A percentile compares a stretch with the other conserved stretches of the same genome.
Evolutionary conservation across 2,113 vertebrate species (phyloP).

Genomic region (Gorilla gorilla): DNA sequence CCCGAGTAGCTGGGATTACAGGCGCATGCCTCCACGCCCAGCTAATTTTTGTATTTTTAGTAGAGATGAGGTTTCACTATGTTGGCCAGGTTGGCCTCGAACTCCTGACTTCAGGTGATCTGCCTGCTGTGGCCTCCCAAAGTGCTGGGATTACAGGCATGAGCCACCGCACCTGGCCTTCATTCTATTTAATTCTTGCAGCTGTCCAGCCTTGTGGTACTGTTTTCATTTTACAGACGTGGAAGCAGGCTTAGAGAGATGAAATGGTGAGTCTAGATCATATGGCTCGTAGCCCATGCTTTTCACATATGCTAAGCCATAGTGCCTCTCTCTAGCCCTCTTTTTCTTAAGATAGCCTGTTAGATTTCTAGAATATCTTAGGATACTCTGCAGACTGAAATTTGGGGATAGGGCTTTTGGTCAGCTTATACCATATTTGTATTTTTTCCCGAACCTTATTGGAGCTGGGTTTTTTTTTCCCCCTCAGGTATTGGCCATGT

Average conservation of each 20-base stretch:
- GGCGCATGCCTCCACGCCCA: too few species aligned
- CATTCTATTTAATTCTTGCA: background rate
- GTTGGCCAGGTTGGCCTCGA: too few species aligned
- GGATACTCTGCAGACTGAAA: background rate
- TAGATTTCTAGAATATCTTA: constrained; percentile 1
- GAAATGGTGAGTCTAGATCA: background rate
- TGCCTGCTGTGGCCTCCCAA: too few species aligned
- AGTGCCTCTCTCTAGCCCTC: background rate
- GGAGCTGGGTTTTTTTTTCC: constrained; percentile 15
- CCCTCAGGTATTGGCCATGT: constrained; percentile 96
- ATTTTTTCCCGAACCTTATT: background rate
- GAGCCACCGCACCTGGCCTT: too few species aligned
- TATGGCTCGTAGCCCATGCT: background rate
- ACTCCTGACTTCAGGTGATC: too few species aligned
- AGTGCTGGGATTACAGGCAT: too few species aligned
- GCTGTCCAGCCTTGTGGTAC: background rate
- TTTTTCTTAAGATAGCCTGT: constrained; percentile 6
- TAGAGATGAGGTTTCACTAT: too few species aligned
- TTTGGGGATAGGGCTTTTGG: background rate
- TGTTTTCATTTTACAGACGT: background rate
- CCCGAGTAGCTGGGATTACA: too few species aligned
- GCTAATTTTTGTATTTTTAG: too few species aligned
- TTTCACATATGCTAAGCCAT: background rate
- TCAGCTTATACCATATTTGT: background rate
- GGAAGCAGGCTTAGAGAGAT: background rate